A percentile compares a stretch with the other conserved stretches of the same genome.
These are phyloP conservation scores for Pseudonaja textilis DNA, from an alignment of 2,113 vertebrate species.

Conservation along the genomic window DNA sequence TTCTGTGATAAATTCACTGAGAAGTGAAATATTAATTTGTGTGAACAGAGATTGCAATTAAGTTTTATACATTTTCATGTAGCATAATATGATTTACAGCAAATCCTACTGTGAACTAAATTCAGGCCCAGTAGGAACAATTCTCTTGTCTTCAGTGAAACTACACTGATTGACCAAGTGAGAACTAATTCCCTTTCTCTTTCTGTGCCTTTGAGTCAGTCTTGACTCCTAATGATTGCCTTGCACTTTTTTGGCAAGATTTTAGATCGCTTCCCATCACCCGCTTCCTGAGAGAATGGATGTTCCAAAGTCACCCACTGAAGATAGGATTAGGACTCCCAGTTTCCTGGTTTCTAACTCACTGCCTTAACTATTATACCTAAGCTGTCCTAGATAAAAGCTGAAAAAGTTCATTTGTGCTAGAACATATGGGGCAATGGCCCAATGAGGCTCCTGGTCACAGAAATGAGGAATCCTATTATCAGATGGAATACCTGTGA, in stretches of 20 bases:
- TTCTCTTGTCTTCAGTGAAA: conserved; percentile 62
- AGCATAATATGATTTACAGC: conserved; percentile 64
- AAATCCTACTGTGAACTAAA: conserved; percentile 70
- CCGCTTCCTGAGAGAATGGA: background rate
- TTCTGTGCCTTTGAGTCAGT: background rate
- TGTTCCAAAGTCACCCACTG: background rate
- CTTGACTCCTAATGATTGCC: background rate
- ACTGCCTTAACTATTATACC: background rate
- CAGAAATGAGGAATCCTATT: background rate
- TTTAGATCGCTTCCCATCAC: background rate
- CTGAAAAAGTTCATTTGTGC: conserved; percentile 48
- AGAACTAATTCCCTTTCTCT: conserved; percentile 20
- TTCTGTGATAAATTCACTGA: conserved; percentile 42
- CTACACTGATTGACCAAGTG: conserved; percentile 53
- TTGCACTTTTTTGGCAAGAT: background rate
- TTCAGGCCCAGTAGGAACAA: conserved; percentile 67
- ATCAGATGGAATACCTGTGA: background rate
- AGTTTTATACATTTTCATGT: conserved; percentile 65
- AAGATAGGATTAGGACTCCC: background rate
- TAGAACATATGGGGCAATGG: background rate
- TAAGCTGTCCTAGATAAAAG: background rate
- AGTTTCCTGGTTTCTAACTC: background rate
- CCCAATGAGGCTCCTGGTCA: background rate
- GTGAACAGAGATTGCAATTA: conserved; percentile 59
- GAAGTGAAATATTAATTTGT: conserved; percentile 62